Evolutionary conservation across 1,140 invertebrate species (phyloP), one percentile per base, ranked within the genome.

Genomic region (Nasonia vitripennis): DNA sequence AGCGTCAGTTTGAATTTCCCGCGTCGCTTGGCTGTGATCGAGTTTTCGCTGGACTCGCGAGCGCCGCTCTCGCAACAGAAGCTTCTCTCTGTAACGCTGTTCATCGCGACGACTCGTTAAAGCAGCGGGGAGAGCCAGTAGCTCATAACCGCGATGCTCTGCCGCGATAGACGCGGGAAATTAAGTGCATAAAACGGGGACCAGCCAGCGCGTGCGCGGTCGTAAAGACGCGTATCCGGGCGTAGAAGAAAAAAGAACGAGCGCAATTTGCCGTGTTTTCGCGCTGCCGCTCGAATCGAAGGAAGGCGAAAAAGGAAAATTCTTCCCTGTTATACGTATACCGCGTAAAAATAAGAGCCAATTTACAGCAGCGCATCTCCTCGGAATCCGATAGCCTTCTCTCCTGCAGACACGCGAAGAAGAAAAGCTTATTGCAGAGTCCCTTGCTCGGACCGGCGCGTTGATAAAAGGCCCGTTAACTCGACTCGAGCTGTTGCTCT

Each of bases 71-170:
- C 27, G 37, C 37, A 41, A 41, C 37, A 0, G 4, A 41, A 51
- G 27, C 27, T 27, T 27, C 0, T 27, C 27, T 27, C 27, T 27
- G 27, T 27, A 41, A 45, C 41, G 27, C n/a, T 48, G 23, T 78
- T 78, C 27, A 27, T 78, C 77, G 77, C 51, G 27, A 62, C 51
- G 27, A 62, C 77, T 78, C 37, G 67, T 78, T 78, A 78, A 78
- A 78, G 41, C 77, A n/a, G 27, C 27, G 17, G 23, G 23, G 37
- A 23, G 74, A 48, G 9, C n/a, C 27, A 27, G 27, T 27, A 27
- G 27, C 4, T 62, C 77, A 78, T 78, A 51, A 78, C 45, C 9
- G 75, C 75, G 20, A 20, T 5, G 20, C 14, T 77, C 73, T 75
- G 20, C 0, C 3, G 73, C 27, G 73, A 41, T 75, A 75, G 37